These are phyloP conservation scores for Syngnathus acus DNA, from an alignment of 2,797 vertebrate genomes.

Conservation along the genomic window DNA sequence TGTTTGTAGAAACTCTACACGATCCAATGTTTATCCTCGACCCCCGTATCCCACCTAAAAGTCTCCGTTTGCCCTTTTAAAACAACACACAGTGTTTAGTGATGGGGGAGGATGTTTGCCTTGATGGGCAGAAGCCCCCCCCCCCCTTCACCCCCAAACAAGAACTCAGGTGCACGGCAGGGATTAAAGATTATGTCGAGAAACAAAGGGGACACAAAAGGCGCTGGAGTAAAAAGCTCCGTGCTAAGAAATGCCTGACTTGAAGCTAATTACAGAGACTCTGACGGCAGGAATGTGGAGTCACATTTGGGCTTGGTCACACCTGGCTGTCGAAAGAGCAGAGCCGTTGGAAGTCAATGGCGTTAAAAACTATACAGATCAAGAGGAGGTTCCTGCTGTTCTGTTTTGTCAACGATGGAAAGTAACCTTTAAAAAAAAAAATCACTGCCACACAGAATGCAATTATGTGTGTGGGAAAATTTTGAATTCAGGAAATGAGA, in stretches of 20 bases:
- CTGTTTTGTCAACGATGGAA: slow-evolving; percentile 8
- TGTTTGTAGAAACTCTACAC: slow-evolving; percentile 1
- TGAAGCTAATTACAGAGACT: slow-evolving; percentile 66
- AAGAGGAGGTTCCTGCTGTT: not conserved
- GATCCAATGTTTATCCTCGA: not conserved
- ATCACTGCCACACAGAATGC: slow-evolving; percentile 31
- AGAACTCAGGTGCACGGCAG: slow-evolving; percentile 60
- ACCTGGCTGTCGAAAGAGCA: slow-evolving; percentile 59
- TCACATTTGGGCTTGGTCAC: slow-evolving; percentile 56
- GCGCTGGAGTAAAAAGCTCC: slow-evolving; percentile 36
- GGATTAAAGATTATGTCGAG: slow-evolving; percentile 56
- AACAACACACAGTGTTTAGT: slow-evolving; percentile 31
- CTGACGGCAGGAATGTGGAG: slow-evolving; percentile 64
- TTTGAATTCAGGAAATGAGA: slow-evolving; percentile 57
- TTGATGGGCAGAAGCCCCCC: slow-evolving; percentile 11
- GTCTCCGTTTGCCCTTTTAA: slow-evolving; percentile 4
- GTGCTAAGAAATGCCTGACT: slow-evolving; percentile 56
- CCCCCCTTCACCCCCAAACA: slow-evolving; percentile 15
- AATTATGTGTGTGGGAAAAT: slow-evolving; percentile 51
- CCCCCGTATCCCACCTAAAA: not conserved
- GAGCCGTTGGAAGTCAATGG: slow-evolving; percentile 54
- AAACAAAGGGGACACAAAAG: slow-evolving; percentile 55
- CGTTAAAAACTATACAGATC: slow-evolving; percentile 4
- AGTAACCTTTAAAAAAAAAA: slow-evolving; percentile 9
- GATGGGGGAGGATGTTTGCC: slow-evolving; percentile 38